Evolutionary conservation across 1,140 invertebrate genomes (phyloP).

Genomic region (Pollicipes pollicipes): DNA sequence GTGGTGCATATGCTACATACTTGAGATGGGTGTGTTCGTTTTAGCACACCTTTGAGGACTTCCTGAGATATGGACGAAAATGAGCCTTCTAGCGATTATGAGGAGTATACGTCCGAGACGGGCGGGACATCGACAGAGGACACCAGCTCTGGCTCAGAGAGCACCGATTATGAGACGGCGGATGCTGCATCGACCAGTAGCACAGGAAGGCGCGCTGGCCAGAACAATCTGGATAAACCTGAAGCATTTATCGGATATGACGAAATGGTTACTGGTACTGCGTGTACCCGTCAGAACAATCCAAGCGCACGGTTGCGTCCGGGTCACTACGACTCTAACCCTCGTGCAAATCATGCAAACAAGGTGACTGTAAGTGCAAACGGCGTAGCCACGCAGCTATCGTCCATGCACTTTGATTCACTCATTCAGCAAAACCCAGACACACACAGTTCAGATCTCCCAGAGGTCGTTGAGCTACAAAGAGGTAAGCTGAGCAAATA

Average conservation of each 20-base stretch:
- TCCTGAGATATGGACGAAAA: too few species aligned
- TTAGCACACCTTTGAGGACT: too few species aligned
- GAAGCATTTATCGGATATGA: background rate
- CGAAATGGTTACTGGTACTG: background rate
- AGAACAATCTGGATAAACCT: background rate
- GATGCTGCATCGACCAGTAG: background rate
- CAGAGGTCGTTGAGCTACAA: background rate
- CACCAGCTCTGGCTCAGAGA: background rate
- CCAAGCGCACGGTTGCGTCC: background rate
- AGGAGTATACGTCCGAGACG: background rate
- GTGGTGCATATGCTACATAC: too few species aligned
- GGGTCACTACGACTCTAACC: too few species aligned
- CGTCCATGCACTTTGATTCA: background rate
- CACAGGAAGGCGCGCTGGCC: background rate
- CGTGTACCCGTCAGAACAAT: background rate
- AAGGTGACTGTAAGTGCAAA: too few species aligned
- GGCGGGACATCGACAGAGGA: background rate
- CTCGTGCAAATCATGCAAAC: too few species aligned
- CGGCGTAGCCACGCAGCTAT: background rate
- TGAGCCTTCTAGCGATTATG: background rate
- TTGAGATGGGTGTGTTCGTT: too few species aligned
- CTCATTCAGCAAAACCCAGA: background rate
- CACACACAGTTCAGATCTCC: background rate
- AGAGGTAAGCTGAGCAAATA: too few species aligned
- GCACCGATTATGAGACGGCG: background rate